Evolutionary conservation across 2,113 vertebrate species (phyloP), one percentile per base, ranked within the genome.

Genomic region (Microtus pennsylvanicus): DNA sequence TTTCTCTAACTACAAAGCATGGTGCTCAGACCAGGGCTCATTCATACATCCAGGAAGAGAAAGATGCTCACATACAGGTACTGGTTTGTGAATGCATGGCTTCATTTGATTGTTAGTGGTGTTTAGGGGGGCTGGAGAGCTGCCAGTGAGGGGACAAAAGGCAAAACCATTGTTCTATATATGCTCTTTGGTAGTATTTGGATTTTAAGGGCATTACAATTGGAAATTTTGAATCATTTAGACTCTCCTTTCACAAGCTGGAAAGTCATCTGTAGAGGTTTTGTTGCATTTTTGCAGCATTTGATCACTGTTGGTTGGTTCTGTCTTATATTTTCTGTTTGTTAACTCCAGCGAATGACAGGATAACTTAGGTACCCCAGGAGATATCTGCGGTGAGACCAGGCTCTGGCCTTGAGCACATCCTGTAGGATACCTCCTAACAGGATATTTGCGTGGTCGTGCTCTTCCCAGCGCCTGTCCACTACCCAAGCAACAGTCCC

Each of bases 191-290:
- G 38, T 61, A 13, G n/a, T 58, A 85, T 76, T 94, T 92, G 55
- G 78, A 89, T 93, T 83, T 93, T 65, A 93, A 93, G 87, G 67
- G 10, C 92, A 92, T 78, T 67, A 47, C 26, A 52, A 50, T 74
- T 78, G 70, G 86, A 88, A 78, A 42, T 30, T 33, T 38, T 38
- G 82, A 87, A 72, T 52, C 47, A 89, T 91, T 77, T 78, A 22
- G 35, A 91, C 72, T 65, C 45, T 86, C 81, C 67, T 90, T 85
- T 93, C 30, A 80, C 70, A 90, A 91, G 52, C 67, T 78, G 50
- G 10, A 28, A 77, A 69, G 85, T 78, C 55, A 42, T 70, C 82
- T 81, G 75, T 52, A 70, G 13, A 38, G 30, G 33, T 83, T 81
- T 22, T 38, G 22, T 45, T 86, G 22, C 21, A 47, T 69, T 47